phyloP scores from a whole-genome alignment of 2,888 invertebrate genomes.

The Hoplodrina blanda region DNA sequence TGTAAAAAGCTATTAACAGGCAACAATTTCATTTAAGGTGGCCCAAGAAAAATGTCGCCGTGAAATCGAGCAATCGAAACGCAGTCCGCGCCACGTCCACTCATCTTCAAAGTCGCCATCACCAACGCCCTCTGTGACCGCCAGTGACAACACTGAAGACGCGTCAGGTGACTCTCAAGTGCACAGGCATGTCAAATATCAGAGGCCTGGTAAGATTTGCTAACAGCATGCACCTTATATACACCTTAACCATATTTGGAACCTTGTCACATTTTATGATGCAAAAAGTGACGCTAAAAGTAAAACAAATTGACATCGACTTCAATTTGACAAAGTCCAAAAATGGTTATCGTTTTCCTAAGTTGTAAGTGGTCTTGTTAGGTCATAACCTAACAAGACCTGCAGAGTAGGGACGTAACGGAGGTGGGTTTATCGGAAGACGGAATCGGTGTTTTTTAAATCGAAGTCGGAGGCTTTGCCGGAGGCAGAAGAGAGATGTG shows the following conservation, averaged over 20 bases:
- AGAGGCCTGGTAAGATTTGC: conserved; percentile 84
- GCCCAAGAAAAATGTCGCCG: conserved; percentile 86
- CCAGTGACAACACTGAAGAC: conserved; percentile 59
- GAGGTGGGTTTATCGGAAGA: too few species aligned
- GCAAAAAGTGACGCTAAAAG: too few species aligned
- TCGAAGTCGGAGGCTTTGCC: too few species aligned
- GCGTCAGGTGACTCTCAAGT: conserved; percentile 78
- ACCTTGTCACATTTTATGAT: not conserved
- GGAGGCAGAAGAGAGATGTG: too few species aligned
- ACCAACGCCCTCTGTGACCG: conserved; percentile 57
- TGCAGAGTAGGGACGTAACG: too few species aligned
- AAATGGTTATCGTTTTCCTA: too few species aligned
- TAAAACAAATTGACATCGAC: too few species aligned
- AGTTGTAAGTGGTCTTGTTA: too few species aligned
- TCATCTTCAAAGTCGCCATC: conserved; percentile 65
- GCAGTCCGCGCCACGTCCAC: conserved; percentile 75
- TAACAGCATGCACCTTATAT: conserved; percentile 81
- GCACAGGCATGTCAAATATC: conserved; percentile 81
- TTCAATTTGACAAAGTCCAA: too few species aligned
- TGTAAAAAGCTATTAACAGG: too few species aligned
- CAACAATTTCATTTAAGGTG: conserved; percentile 68
- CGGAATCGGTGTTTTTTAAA: too few species aligned
- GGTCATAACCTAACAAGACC: too few species aligned
- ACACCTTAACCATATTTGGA: not conserved
- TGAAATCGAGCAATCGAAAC: conserved; percentile 83